Evolutionary conservation across 2,797 vertebrate species (phyloP).

Genomic region (Lemur catta): DNA sequence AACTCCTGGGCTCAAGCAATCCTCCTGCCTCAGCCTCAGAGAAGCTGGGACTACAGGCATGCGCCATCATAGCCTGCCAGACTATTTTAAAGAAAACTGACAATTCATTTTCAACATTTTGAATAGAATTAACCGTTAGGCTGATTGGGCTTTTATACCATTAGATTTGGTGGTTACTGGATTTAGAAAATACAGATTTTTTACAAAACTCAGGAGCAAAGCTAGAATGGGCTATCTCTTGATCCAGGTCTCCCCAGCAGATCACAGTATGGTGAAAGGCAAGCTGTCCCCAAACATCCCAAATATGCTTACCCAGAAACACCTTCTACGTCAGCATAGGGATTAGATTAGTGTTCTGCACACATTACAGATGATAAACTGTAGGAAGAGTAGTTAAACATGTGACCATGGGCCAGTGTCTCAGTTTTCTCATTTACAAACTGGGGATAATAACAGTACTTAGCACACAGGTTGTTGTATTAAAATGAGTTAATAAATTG

Average conservation of each 20-base stretch:
- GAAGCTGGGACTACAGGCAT: background rate
- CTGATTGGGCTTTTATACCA: background rate
- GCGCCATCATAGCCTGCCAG: background rate
- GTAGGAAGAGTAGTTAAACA: background rate
- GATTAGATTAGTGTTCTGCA: background rate
- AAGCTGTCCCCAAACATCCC: background rate
- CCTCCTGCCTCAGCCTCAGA: background rate
- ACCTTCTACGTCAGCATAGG: background rate
- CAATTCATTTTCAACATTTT: background rate
- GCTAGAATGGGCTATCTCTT: background rate
- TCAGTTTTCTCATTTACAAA: background rate
- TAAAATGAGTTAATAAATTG: slow-evolving; percentile 29
- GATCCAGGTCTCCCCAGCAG: background rate
- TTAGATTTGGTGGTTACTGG: background rate
- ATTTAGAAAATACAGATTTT: slow-evolving; percentile 31
- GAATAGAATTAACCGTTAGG: background rate
- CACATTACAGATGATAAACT: background rate
- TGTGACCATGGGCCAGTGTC: background rate
- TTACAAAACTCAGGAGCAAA: background rate
- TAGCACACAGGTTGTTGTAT: background rate
- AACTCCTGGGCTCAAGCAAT: background rate
- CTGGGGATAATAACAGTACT: background rate
- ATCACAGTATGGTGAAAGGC: background rate
- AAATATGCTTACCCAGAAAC: background rate
- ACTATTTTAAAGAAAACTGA: slow-evolving; percentile 40